phyloP scores from a whole-genome alignment of 1,140 invertebrate genomes.

The Lucilia sericata region DNA sequence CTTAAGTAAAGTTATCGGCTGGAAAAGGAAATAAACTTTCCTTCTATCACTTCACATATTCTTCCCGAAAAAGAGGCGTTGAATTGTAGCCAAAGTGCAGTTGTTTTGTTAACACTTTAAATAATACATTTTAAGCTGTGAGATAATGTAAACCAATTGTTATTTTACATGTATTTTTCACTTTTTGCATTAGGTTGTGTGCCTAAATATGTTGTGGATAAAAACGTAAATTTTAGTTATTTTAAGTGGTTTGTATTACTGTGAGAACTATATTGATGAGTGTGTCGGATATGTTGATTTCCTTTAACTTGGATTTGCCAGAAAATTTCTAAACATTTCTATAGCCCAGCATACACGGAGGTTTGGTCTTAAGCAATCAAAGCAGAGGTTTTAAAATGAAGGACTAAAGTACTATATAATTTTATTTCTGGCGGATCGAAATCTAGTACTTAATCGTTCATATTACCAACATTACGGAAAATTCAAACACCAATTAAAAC shows the following conservation, averaged over 20 bases:
- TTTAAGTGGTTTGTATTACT: background rate
- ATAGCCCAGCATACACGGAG: too few species aligned
- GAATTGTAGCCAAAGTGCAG: constrained; percentile 43
- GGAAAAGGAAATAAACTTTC: constrained; percentile 10
- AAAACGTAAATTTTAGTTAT: background rate
- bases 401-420: too few species aligned
- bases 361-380: too few species aligned
- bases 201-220: too few species aligned
- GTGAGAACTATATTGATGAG: constrained; percentile 4
- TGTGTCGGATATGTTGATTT: background rate
- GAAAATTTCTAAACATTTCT: background rate
- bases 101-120: constrained; percentile 42
- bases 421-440: too few species aligned
- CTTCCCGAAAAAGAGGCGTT: constrained; percentile 24
- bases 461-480: too few species aligned
- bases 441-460: too few species aligned
- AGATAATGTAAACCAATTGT: constrained; percentile 31
- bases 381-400: too few species aligned
- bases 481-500: too few species aligned
- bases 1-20: constrained; percentile 33
- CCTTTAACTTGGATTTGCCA: background rate
- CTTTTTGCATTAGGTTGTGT: background rate
- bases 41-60: background rate
- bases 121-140: constrained; percentile 40
- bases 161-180: background rate